Evolutionary conservation across 2,113 vertebrate species (phyloP).

Genomic region (Caranx melampygus): DNA sequence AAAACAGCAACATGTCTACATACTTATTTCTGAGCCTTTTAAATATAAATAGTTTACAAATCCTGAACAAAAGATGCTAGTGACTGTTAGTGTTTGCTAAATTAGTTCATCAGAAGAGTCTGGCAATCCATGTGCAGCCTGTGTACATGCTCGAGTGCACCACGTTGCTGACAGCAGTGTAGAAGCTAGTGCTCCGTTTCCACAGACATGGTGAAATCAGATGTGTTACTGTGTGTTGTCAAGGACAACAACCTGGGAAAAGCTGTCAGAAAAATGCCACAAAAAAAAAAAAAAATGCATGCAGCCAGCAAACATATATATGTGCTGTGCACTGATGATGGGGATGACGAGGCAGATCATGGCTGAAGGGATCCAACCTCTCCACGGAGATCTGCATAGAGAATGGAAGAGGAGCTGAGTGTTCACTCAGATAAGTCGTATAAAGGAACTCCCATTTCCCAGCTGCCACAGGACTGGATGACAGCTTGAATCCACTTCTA

Average conservation of each 20-base stretch:
- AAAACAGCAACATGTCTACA: too few relatives aligned
- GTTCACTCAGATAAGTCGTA: conserved; percentile 16
- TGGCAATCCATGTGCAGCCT: neutral
- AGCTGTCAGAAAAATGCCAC: conserved; percentile 49
- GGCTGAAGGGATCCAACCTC: conserved; percentile 41
- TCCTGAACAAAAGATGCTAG: neutral
- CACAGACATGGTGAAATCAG: conserved; percentile 38
- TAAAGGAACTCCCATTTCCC: conserved; percentile 33
- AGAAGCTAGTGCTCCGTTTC: conserved; percentile 17
- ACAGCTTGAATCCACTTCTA: conserved; percentile 39
- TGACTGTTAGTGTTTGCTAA: neutral
- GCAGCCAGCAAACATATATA: conserved; percentile 31
- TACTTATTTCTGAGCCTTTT: too few relatives aligned
- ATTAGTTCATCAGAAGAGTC: neutral
- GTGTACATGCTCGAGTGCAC: neutral
- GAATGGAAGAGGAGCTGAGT: neutral
- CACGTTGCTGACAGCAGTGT: conserved; percentile 8
- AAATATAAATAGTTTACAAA: neutral
- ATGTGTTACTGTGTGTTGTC: conserved; percentile 48
- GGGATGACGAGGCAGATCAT: conserved; percentile 41
- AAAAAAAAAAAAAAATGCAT: conserved; percentile 7
- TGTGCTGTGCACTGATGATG: conserved; percentile 36
- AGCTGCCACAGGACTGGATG: neutral
- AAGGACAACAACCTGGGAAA: conserved; percentile 45
- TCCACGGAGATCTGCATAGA: conserved; percentile 31